Percentiles rank a stretch among this genome's conserved stretches.
phyloP scores from a whole-genome alignment of 2,888 invertebrate genomes.

The Diadegma fenestrale region DNA sequence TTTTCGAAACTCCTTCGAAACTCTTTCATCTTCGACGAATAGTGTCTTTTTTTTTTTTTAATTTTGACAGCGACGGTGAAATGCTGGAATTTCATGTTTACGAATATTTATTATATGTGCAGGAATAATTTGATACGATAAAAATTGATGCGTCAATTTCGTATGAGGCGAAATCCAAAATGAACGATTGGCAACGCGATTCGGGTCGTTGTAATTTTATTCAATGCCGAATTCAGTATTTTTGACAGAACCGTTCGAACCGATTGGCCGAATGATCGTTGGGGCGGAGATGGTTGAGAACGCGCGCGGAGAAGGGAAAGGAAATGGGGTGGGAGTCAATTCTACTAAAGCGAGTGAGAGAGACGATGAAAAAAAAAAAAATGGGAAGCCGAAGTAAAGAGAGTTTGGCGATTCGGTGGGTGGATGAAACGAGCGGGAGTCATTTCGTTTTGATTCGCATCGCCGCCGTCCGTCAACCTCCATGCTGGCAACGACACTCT shows the following conservation, averaged over 20 bases:
- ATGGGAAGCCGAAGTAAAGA: slow-evolving; percentile 26
- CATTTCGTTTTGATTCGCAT: slow-evolving; percentile 75
- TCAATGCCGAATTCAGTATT: slow-evolving; percentile 55
- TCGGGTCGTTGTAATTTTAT: slow-evolving; percentile 59
- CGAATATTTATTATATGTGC: neutral
- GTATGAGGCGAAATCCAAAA: neutral
- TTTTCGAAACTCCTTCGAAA: neutral
- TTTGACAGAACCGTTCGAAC: slow-evolving; percentile 15
- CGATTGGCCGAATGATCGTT: slow-evolving; percentile 35
- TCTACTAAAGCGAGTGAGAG: neutral
- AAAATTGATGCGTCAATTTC: neutral
- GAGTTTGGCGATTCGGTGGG: slow-evolving; percentile 54
- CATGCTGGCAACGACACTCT: slow-evolving; percentile 60
- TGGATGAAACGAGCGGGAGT: slow-evolving; percentile 68
- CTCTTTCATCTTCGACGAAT: neutral
- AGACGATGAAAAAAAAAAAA: neutral
- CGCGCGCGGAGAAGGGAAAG: neutral
- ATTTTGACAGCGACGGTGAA: neutral
- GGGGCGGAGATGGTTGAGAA: slow-evolving; percentile 6
- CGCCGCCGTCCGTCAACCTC: slow-evolving; percentile 75
- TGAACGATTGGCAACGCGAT: slow-evolving; percentile 33
- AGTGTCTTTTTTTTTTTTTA: neutral
- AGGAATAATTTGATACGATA: neutral
- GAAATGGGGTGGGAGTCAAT: slow-evolving; percentile 46
- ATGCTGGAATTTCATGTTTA: neutral